Percentiles rank a stretch among this genome's conserved stretches.
These are phyloP conservation scores for Eupithecia vulgata DNA, from an alignment of 2,888 invertebrate species.

Conservation along the genomic window DNA sequence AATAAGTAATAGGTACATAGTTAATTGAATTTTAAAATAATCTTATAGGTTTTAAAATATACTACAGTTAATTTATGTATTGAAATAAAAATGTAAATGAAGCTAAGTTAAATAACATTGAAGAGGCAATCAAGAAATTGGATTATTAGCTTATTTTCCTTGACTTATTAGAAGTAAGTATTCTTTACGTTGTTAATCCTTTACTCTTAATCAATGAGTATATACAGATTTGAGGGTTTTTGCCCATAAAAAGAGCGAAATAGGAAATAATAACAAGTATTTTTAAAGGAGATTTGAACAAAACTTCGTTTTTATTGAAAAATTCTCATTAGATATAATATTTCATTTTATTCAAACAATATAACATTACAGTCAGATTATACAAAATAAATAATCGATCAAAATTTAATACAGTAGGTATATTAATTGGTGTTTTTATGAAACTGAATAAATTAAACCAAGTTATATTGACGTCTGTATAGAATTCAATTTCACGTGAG, in stretches of 20 bases:
- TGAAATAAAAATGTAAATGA: neutral
- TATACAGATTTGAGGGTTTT: neutral
- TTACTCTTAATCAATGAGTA: neutral
- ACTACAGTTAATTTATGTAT: neutral
- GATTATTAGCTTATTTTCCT: neutral
- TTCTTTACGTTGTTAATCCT: neutral
- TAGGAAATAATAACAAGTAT: neutral
- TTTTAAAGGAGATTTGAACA: too few relatives aligned
- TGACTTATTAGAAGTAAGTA: neutral
- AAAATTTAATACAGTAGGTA: neutral
- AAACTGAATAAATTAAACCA: neutral
- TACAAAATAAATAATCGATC: neutral
- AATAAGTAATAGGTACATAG: neutral
- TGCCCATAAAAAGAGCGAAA: neutral
- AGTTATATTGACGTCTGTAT: neutral
- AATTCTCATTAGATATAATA: neutral
- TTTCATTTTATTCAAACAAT: neutral
- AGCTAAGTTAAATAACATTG: neutral
- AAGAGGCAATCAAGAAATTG: conserved; percentile 1
- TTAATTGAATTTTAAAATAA: neutral
- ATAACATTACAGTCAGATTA: neutral
- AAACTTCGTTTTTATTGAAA: neutral
- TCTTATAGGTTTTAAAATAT: neutral
- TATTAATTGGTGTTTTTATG: neutral
- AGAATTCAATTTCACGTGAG: neutral